Evolutionary conservation across 2,113 vertebrate genomes (phyloP), one percentile per base, ranked within the genome.

Genomic region (Dermatemys mawii): DNA sequence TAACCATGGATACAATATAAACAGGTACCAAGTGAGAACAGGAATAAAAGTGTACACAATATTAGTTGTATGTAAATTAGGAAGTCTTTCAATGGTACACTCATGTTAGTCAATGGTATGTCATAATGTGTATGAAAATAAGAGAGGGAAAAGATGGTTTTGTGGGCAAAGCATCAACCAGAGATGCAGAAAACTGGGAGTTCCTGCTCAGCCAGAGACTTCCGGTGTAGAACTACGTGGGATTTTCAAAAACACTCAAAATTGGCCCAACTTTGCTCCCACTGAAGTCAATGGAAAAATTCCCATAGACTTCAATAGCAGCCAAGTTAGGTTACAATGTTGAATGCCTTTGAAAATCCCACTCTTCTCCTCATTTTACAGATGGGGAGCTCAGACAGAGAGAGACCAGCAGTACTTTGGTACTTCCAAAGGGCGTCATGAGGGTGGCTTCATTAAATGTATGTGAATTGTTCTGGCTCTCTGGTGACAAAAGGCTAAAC

Each of bases 401-500:
- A 57, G 55, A 57, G 27, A 57, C 5, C 12, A 57, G 55, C 11
- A 29, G 55, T 29, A 32, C 11, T 57, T 32, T 57, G 55, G 5
- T 57, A 57, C 24, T 53, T 53, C 51, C 51, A 53, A 53, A 3
- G 8, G 8, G 21, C 9, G 21, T 53, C 51, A 53, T 53, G 51
- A 53, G 51, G 21, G 51, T 53, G 16, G 51, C 22, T 53, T 53
- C 51, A 53, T 22, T 53, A 53, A 53, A 53, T 53, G 51, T 22
- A 22, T 67, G 57, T 88, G n/a, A 41, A 94, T 91, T 89, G 67
- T 41, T 91, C 78, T 93, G 76, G 90, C 93, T 91, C 95, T 89
- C 89, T 80, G 88, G 83, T 83, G 73, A 92, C 89, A 96, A 88
- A 95, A 96, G 87, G 90, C 89, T 94, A 85, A 94, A 92, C 73